A percentile compares a stretch with the other conserved stretches of the same genome.
phyloP scores from a whole-genome alignment of 2,888 invertebrate genomes.

The Lithosia quadra region DNA sequence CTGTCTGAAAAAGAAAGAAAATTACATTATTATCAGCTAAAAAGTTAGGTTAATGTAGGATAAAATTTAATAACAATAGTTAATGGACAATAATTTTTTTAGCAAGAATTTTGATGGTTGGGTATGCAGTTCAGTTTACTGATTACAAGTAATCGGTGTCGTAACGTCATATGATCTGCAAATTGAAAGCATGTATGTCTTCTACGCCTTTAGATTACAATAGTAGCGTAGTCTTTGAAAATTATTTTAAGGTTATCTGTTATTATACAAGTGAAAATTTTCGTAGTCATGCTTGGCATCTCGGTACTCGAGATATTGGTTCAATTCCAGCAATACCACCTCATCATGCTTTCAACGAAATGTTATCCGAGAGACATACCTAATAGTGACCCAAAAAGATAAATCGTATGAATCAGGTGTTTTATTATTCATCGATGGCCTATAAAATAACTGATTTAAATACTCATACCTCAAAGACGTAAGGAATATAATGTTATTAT shows the following conservation, averaged over 20 bases:
- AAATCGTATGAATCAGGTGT: neutral
- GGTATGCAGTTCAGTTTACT: neutral
- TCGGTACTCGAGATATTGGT: neutral
- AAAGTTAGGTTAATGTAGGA: no score
- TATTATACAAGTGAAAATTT: neutral
- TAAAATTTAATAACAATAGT: no score
- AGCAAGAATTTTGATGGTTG: neutral
- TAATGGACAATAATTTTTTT: no score
- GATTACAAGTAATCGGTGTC: neutral
- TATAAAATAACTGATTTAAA: neutral
- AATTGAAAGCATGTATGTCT: neutral
- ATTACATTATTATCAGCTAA: neutral
- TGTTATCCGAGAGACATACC: neutral
- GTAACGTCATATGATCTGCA: neutral
- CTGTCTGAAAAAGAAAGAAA: conserved; percentile 48
- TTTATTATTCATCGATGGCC: neutral
- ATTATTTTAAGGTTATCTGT: neutral
- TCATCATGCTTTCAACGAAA: neutral
- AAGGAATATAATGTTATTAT: no score
- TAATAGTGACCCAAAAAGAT: neutral
- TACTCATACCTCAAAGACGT: no score
- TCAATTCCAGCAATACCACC: neutral
- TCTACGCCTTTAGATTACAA: neutral
- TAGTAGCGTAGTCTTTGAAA: neutral
- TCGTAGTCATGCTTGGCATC: neutral